A percentile compares a stretch with the other conserved stretches of the same genome.
phyloP scores from a whole-genome alignment of 2,113 vertebrate genomes.

The Ochotona princeps region DNA sequence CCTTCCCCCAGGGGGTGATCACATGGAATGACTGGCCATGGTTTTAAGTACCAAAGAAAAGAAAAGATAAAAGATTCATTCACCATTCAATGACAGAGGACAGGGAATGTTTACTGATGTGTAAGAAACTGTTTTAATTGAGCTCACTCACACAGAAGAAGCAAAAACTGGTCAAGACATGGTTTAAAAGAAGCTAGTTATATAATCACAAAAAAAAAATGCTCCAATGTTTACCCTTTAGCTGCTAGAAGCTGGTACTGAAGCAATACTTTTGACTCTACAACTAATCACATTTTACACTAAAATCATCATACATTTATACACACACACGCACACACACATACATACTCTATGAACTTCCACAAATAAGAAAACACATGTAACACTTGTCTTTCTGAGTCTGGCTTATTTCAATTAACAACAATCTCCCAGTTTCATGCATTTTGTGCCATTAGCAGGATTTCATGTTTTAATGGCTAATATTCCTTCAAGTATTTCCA shows the following conservation, averaged over 20 bases:
- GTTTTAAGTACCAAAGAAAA: background rate
- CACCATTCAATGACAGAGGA: background rate
- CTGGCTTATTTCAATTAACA: too few species aligned
- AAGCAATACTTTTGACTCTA: background rate
- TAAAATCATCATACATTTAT: too few species aligned
- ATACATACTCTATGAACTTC: too few species aligned
- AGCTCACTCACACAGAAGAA: background rate
- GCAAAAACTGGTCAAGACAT: background rate
- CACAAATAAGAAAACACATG: too few species aligned
- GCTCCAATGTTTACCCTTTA: background rate
- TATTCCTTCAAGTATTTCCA: too few species aligned
- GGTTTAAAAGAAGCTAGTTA: slow-evolving; percentile 1
- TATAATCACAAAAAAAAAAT: slow-evolving; percentile 3
- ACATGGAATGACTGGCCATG: background rate
- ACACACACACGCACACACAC: too few species aligned
- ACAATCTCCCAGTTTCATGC: too few species aligned
- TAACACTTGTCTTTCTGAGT: too few species aligned
- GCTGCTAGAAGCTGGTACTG: background rate
- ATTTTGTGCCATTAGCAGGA: too few species aligned
- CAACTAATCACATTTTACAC: too few species aligned
- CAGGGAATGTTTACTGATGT: background rate
- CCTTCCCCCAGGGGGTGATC: background rate
- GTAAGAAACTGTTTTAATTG: slow-evolving; percentile 9
- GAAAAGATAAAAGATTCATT: slow-evolving; percentile 33
- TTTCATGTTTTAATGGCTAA: too few species aligned